Evolutionary conservation across 2,888 invertebrate genomes (phyloP), one percentile per base, ranked within the genome.

Genomic region (Electrophaes corylata): DNA sequence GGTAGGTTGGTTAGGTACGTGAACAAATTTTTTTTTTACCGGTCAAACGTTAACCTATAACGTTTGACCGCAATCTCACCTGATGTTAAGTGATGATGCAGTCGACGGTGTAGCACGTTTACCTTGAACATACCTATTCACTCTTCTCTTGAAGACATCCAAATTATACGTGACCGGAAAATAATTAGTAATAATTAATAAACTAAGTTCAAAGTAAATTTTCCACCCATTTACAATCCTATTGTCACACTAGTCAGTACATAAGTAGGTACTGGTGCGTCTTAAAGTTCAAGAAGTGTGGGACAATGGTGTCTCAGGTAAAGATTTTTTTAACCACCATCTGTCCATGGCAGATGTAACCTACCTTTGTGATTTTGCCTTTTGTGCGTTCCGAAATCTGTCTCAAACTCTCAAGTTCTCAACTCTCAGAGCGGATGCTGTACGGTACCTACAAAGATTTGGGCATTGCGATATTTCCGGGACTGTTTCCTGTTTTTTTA

Each of bases 311-410:
- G 62, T 71, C 64, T 79, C 86, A 87, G 87, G 87, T 87, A 87
- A 80, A 74, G 77, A 78, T 86, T 86, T 86, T 83, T 84, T 86
- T 76, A 64, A 67, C 62, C 69, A 74, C 76, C 88, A 88, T 84
- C 88, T 87, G 87, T 79, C 71, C 72, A 81, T 76, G 78, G 87
- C 88, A 88, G 88, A 87, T 88, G 88, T 77, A 29, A 10, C 26
- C 26, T 29, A 77, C 81, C 79, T 79, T 86, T 85, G 79, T 84
- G 54, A 59, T 45, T 26, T 46, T 48, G 39, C 55, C 54, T 53
- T 58, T 60, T 60, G 60, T 60, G 33, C 19, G 33, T 43, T 26
- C 35, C 33, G 16, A 50, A 44, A 59, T 55, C 55, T 55, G 60
- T 60, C 55, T 55, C n/a, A n/a, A n/a, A n/a, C n/a, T n/a, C n/a